These are phyloP conservation scores for Cephalopterus ornatus DNA, from an alignment of 2,113 vertebrate species.

Conservation along the genomic window DNA sequence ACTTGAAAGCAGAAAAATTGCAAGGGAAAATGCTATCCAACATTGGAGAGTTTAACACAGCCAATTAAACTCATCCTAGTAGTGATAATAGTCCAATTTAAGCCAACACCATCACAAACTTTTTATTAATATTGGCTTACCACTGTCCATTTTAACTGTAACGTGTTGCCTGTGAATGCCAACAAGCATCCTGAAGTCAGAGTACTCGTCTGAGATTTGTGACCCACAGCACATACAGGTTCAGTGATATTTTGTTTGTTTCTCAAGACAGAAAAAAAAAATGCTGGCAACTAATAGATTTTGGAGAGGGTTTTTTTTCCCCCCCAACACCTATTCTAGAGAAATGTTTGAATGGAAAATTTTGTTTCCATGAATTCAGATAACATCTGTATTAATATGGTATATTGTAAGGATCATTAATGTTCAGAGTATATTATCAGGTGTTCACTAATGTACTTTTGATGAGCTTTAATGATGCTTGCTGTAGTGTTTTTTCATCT, in stretches of 20 bases:
- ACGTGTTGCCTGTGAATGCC: not conserved
- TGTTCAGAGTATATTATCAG: slow-evolving; percentile 68
- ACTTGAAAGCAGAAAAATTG: not conserved
- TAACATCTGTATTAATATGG: slow-evolving; percentile 66
- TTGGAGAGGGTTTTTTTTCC: not conserved
- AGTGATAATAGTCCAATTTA: not conserved
- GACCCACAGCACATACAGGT: not conserved
- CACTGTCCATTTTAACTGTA: not conserved
- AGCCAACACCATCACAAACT: not conserved
- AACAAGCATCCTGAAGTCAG: not conserved
- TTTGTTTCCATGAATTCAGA: slow-evolving; percentile 22
- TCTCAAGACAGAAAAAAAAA: not conserved
- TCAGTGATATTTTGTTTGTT: not conserved
- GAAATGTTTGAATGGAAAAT: slow-evolving; percentile 20
- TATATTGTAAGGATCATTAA: slow-evolving; percentile 69
- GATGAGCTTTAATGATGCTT: slow-evolving; percentile 73
- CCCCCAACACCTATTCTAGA: not conserved
- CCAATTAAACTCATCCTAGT: not conserved
- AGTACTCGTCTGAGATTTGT: not conserved
- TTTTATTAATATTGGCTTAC: not conserved
- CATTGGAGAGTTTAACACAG: not conserved
- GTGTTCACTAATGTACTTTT: slow-evolving; percentile 74
- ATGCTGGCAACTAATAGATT: not conserved
- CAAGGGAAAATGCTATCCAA: not conserved
- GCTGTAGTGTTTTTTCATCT: slow-evolving; percentile 60